Evolutionary conservation across 2,113 vertebrate genomes (phyloP).

Genomic region (Arizona elegans): DNA sequence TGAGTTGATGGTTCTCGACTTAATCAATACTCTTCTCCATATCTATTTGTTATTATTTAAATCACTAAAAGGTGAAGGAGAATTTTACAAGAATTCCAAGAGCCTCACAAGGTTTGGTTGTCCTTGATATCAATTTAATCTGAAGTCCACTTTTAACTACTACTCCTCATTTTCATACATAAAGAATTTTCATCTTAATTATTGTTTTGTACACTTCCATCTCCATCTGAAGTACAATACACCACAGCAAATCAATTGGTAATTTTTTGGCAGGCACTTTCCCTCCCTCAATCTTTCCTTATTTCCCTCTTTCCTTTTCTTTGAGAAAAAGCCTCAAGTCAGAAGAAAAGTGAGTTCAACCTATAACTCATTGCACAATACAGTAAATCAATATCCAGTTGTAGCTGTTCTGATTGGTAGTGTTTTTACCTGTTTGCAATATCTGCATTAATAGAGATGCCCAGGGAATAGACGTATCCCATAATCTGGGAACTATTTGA

Average conservation of each 20-base stretch:
- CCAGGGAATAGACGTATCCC: neutral
- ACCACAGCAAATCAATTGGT: neutral
- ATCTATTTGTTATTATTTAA: neutral
- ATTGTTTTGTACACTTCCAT: neutral
- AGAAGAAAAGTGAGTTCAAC: neutral
- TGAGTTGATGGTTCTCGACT: neutral
- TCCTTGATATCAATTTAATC: neutral
- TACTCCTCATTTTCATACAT: neutral
- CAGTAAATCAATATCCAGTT: conserved; percentile 17
- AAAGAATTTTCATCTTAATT: neutral
- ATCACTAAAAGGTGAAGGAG: neutral
- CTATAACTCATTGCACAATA: conserved; percentile 11
- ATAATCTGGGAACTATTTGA: neutral
- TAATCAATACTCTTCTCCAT: neutral
- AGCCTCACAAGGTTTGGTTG: accelerated
- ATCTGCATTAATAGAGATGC: conserved; percentile 13
- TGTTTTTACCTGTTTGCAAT: conserved; percentile 30
- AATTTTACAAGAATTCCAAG: neutral
- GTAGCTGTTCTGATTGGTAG: conserved; percentile 12
- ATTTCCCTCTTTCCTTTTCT: neutral
- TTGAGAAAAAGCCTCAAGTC: neutral
- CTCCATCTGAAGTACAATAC: neutral
- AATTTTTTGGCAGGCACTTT: neutral
- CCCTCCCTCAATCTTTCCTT: neutral
- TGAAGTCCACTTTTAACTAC: neutral